Evolutionary conservation across 2,797 vertebrate genomes (phyloP).

Genomic region (Manis javanica): DNA sequence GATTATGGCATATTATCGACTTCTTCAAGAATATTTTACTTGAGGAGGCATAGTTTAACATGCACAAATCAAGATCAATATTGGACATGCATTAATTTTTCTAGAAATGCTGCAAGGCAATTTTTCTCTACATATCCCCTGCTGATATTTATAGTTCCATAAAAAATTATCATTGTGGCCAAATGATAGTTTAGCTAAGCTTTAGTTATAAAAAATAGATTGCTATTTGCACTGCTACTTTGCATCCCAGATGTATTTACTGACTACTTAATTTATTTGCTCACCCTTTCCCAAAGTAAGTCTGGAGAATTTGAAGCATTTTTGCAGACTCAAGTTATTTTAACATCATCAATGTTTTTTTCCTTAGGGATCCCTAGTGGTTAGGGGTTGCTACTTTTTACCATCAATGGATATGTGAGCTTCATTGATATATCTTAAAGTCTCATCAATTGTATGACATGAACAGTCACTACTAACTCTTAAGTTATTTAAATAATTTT

Average conservation of each 20-base stretch:
- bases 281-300: conserved; percentile 67
- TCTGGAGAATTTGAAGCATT: conserved; percentile 69
- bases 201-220: conserved; percentile 86
- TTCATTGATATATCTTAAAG: conserved; percentile 84
- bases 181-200: conserved; percentile 80
- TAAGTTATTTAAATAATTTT: conserved; percentile 83
- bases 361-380: conserved; percentile 79
- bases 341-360: conserved; percentile 75
- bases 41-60: conserved; percentile 86
- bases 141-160: conserved; percentile 77
- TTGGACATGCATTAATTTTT: conserved; percentile 85
- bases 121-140: conserved; percentile 83
- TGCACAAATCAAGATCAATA: conserved; percentile 88
- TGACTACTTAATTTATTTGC: conserved; percentile 80
- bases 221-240: conserved; percentile 84
- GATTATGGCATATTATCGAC: conserved; percentile 88
- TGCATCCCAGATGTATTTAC: conserved; percentile 81
- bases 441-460: conserved; percentile 79
- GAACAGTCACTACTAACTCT: conserved; percentile 77
- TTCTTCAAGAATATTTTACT: conserved; percentile 86
- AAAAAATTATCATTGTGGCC: conserved; percentile 77
- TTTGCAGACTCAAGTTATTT: conserved; percentile 83
- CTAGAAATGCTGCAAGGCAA: conserved; percentile 84
- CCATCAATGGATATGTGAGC: conserved; percentile 78
- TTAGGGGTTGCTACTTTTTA: conserved; percentile 83